Percentiles rank a stretch among this genome's conserved stretches.
phyloP scores from a whole-genome alignment of 2,797 vertebrate genomes.

The Lophius americanus region DNA sequence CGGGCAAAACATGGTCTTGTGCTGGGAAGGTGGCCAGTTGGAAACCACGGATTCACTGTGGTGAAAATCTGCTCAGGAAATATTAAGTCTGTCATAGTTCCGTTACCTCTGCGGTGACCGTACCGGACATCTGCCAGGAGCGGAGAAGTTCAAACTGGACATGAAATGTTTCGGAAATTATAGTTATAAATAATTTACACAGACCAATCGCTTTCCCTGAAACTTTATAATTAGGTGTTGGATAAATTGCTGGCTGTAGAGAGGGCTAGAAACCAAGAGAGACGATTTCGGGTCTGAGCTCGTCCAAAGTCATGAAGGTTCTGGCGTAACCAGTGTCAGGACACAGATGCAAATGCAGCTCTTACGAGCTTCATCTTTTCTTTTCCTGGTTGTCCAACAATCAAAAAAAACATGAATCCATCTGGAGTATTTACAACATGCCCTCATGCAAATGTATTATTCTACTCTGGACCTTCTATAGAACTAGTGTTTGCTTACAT shows the following conservation, averaged over 20 bases:
- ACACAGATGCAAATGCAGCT: conserved; percentile 9
- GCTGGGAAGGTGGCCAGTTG: conserved; percentile 53
- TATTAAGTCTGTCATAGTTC: conserved; percentile 22
- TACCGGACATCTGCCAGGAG: conserved; percentile 26
- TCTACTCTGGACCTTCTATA: neutral
- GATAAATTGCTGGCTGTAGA: neutral
- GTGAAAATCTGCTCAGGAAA: conserved; percentile 33
- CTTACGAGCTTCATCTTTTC: neutral
- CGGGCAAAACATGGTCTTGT: conserved; percentile 25
- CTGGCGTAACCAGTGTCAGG: neutral
- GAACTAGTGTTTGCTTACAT: neutral
- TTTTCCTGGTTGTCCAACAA: neutral
- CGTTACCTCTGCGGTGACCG: conserved; percentile 32
- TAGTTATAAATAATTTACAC: no score
- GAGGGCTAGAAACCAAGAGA: conserved; percentile 2
- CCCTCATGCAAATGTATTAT: neutral
- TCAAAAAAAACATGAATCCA: neutral
- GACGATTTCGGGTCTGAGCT: neutral
- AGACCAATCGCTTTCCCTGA: no score
- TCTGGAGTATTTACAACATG: conserved; percentile 1
- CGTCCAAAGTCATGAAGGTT: conserved; percentile 7
- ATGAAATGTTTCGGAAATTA: neutral
- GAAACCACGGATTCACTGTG: conserved; percentile 18
- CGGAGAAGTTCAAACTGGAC: no score
- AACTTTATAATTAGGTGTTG: no score